Evolutionary conservation across 2,113 vertebrate genomes (phyloP).

Genomic region (Noturus placidus): DNA sequence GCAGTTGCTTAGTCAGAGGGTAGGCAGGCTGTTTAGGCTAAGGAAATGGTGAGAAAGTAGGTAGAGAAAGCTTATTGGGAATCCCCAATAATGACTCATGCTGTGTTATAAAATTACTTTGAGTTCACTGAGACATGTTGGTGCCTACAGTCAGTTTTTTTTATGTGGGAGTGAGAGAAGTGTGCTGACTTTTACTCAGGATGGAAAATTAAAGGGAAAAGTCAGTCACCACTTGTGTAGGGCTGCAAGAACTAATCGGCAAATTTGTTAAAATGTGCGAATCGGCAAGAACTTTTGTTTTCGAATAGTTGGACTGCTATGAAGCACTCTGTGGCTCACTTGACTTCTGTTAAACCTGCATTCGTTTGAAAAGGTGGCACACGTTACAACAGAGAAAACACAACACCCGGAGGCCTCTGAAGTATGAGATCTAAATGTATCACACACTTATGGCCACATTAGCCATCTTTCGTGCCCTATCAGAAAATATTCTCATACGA

Average conservation of each 20-base stretch:
- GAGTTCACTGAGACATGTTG: conserved; percentile 40
- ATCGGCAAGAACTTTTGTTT: too few species aligned
- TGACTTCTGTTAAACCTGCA: background rate
- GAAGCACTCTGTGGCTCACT: background rate
- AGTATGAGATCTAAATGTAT: background rate
- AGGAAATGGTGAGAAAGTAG: conserved; percentile 36
- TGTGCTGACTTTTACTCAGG: background rate
- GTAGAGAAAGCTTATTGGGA: conserved; percentile 59
- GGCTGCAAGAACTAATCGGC: background rate
- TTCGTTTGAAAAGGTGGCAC: background rate
- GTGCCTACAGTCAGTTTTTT: conserved; percentile 32
- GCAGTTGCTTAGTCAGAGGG: conserved; percentile 61
- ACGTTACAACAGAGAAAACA: background rate
- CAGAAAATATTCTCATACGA: background rate
- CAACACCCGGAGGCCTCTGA: background rate
- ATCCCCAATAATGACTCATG: conserved; percentile 46
- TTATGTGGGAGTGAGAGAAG: conserved; percentile 19
- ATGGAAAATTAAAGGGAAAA: background rate
- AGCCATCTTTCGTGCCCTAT: background rate
- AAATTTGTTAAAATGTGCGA: too few species aligned
- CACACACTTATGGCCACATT: background rate
- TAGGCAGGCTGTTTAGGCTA: conserved; percentile 62
- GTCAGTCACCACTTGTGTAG: background rate
- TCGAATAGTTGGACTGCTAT: background rate
- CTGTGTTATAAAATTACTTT: conserved; percentile 38